Base-by-base conservation (phyloP, 2,113 vertebrate genomes). In the Tychaedon coryphoeus region DNA sequence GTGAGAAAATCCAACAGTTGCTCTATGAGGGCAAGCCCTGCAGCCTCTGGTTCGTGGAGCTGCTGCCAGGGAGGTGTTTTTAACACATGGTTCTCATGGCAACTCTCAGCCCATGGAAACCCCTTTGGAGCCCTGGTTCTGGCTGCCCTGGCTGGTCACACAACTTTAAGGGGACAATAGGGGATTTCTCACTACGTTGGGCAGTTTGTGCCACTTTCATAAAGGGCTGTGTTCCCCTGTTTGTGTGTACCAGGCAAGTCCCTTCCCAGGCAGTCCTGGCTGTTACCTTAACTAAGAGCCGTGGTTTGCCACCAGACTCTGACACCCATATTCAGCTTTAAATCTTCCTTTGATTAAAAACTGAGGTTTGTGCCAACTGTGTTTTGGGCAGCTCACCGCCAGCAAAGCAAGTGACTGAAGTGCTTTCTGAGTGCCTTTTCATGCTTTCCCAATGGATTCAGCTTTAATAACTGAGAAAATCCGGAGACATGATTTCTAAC, bases 1-100 rank as follows among this genome's bases (percentile, higher is more conserved):
- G 61, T 54, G 71, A 66, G 71, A 64, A 66, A 71, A n/a, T n/a
- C 12, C 36, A 56, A 2, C n/a, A 36, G 5, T 38, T 54, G 25
- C 29, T 79, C 13, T 71, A 0, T 0, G 4, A 54, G 34, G 40
- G 34, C 53, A 43, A n/a, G 16, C 17, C 28, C 61, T 50, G 78
- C 7, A 53, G 69, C 29, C 60, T 6, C 15, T 19, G 4, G 10
- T 57, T 73, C 19, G 42, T 31, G 48, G 66, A 78, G 42, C 51
- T 43, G 4, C 61, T 61, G 51, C 79, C 31, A 36, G 71, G 50
- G 36, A 33, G 26, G 43, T 0, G 3, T 47, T 89, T 45, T 13
- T 25, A 67, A 69, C 77, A 29, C 9, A 24, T 60, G 18, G 36
- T 57, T 40, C 69, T 74, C 76, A 15, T 45, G 17, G 85, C 77